A percentile compares a stretch with the other conserved stretches of the same genome.
Evolutionary conservation across 2,113 vertebrate species (phyloP).

Genomic region (Fulmarus glacialis): DNA sequence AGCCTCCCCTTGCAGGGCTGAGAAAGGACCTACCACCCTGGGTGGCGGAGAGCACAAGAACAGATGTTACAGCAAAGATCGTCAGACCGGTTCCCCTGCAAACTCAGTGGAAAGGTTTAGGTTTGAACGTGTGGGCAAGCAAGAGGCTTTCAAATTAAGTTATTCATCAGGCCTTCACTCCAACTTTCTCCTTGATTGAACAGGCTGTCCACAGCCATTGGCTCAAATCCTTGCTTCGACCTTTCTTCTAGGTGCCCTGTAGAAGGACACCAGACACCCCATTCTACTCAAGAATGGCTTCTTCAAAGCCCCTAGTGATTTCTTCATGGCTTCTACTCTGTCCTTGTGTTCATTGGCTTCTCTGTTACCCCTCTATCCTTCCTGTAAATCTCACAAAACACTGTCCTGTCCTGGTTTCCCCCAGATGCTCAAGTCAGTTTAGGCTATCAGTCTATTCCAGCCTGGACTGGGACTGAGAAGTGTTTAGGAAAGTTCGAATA

Average conservation of each 20-base stretch:
- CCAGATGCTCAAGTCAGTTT: not conserved
- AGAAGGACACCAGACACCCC: not conserved
- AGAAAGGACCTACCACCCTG: not conserved
- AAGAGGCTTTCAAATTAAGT: not conserved
- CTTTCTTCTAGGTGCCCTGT: not conserved
- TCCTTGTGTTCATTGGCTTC: not conserved
- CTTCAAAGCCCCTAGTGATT: not conserved
- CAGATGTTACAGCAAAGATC: not conserved
- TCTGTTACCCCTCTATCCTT: not conserved
- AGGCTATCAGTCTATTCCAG: not conserved
- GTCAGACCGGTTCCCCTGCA: not conserved
- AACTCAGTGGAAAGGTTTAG: not conserved
- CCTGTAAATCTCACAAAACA: not conserved
- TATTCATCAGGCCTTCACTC: not conserved
- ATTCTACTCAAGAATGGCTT: not conserved
- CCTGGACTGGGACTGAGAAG: not conserved
- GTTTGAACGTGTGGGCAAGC: not conserved
- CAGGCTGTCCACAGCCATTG: not conserved
- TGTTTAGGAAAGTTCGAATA: not conserved
- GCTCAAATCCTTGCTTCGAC: not conserved
- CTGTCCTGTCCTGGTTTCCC: not conserved
- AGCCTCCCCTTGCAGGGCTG: not conserved
- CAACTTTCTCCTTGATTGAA: not conserved
- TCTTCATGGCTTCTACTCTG: not conserved
- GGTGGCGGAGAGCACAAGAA: not conserved